Conservation (phyloP, 2,888 invertebrate species). For the Phaonia tiefii region DNA sequence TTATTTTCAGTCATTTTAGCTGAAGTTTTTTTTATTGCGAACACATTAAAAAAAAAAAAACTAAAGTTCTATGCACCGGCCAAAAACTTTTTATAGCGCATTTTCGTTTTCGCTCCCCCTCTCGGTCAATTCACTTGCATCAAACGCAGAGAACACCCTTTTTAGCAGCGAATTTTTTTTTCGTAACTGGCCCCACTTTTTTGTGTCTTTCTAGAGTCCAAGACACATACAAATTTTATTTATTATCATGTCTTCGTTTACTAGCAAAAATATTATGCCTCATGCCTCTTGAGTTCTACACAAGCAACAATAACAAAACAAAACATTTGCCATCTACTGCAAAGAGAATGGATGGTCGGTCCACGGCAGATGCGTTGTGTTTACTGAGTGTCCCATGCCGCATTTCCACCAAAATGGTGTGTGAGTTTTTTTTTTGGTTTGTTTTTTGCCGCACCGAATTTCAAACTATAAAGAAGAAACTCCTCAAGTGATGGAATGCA, state of each 20-base stretch:
- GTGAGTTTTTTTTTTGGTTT: background rate
- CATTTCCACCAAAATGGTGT: constrained; percentile 13
- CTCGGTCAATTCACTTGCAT: background rate
- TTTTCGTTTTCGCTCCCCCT: background rate
- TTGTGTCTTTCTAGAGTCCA: background rate
- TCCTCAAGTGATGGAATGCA: background rate
- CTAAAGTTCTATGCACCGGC: too few relatives aligned
- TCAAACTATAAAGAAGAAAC: background rate
- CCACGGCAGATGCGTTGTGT: background rate
- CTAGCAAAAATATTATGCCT: constrained; percentile 28
- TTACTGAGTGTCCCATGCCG: background rate
- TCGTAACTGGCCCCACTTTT: too few relatives aligned
- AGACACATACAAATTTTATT: constrained; percentile 11
- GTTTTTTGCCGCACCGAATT: background rate
- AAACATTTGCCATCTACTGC: background rate
- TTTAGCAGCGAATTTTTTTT: background rate
- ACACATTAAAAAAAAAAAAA: too few relatives aligned
- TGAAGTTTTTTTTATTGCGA: too few relatives aligned
- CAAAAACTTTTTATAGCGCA: too few relatives aligned
- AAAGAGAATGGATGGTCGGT: too few relatives aligned
- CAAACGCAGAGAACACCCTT: background rate
- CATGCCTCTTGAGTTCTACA: background rate
- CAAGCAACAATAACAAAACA: background rate
- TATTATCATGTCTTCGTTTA: constrained; percentile 33
- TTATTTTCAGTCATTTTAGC: too few relatives aligned